Conservation (phyloP, 2,797 vertebrate species). For the Sebastes oblongus region DNA sequence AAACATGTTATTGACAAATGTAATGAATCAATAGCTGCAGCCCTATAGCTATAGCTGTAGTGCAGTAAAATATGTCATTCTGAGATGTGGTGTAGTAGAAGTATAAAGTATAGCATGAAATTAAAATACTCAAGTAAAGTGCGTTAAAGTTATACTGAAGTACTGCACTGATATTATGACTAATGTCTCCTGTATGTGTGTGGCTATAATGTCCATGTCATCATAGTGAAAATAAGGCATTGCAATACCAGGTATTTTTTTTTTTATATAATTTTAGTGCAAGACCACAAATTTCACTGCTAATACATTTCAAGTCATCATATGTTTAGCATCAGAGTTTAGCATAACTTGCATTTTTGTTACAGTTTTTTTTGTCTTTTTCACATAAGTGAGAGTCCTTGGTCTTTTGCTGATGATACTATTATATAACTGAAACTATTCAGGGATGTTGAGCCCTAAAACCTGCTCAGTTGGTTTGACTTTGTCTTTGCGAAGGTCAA, state of each 20-base stretch:
- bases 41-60: background rate
- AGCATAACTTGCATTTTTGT: background rate
- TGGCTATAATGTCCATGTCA: background rate
- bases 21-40: background rate
- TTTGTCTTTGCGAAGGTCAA: slow-evolving; percentile 55
- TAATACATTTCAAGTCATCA: background rate
- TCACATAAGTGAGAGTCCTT: background rate
- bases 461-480: slow-evolving; percentile 40
- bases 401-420: background rate
- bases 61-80: background rate
- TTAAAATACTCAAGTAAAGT: background rate
- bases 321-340: background rate
- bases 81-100: background rate
- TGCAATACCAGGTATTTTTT: background rate
- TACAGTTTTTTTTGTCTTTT: background rate
- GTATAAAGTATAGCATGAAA: background rate
- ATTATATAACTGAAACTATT: slow-evolving; percentile 5
- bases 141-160: background rate
- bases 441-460: slow-evolving; percentile 8
- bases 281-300: background rate
- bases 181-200: background rate
- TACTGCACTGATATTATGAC: background rate
- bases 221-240: background rate
- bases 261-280: background rate
- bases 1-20: background rate